These are phyloP conservation scores for Lycodopsis pacificus DNA, from an alignment of 2,797 vertebrate genomes.

Conservation along the genomic window DNA sequence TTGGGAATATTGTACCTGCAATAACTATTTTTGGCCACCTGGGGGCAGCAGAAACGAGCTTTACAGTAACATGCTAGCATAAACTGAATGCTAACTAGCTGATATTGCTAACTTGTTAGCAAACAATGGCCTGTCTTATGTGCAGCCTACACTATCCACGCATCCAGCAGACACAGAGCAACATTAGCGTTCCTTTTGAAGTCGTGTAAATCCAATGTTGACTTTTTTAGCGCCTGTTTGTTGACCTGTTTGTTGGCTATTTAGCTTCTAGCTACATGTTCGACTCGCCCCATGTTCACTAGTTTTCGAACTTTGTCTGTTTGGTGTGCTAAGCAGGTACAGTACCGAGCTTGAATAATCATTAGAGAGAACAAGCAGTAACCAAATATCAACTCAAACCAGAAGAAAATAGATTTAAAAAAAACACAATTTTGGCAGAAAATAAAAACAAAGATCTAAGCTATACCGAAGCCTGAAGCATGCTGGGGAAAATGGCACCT, in stretches of 20 bases:
- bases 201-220: not conserved
- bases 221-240: not conserved
- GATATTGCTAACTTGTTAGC: not conserved
- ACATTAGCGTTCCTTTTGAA: not conserved
- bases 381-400: not conserved
- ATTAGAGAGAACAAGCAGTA: not conserved
- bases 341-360: not conserved
- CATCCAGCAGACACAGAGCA: not conserved
- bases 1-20: not conserved
- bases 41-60: constrained; percentile 11
- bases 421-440: not conserved
- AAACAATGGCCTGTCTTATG: not conserved
- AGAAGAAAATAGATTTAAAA: not conserved
- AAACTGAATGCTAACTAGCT: not conserved
- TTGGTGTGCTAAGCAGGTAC: not conserved
- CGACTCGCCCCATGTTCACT: not conserved
- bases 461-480: not conserved
- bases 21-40: not conserved
- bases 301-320: too few relatives aligned
- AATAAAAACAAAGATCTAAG: not conserved
- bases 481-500: constrained; percentile 4
- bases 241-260: too few relatives aligned
- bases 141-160: too few relatives aligned
- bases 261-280: not conserved
- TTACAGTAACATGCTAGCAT: not conserved